Evolutionary conservation across 2,888 invertebrate species (phyloP), one percentile per base, ranked within the genome.

Genomic region (Cybosia mesomella): DNA sequence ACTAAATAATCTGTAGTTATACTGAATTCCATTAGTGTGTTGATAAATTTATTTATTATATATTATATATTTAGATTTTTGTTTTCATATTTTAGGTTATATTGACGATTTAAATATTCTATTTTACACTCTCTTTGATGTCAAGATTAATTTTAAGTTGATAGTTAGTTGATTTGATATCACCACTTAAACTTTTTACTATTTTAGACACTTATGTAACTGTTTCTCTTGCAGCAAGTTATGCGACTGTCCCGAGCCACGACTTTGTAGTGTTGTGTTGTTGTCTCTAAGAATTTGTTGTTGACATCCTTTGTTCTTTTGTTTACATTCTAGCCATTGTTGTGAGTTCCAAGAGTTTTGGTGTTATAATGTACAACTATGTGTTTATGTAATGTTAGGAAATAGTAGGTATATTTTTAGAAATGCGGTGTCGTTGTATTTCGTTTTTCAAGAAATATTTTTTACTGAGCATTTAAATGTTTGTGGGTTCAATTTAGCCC

Each of bases 291-390:
- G 87, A 87, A 87, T 85, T 78, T 76, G 53, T 82, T 84, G 85
- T 86, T 86, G 83, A 79, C 76, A 69, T 77, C 66, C 74, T 74
- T 80, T 79, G 82, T 83, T 75, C 67, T 64, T 66, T 60, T 84
- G 85, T 85, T 83, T 80, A 77, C 73, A 72, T 61, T 74, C 71
- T 66, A 60, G 32, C 66, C 81, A 84, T 88, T 88, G 87, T 88
- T 86, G 76, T 74, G 72, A 74, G 74, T 85, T 83, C 82, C 81
- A 83, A 72, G 82, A 84, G 73, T 49, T 76, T 63, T 15, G 21
- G 54, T 21, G 10, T 61, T 49, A 54, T 24, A 34, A 15, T 54
- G 24, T 59, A 24, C 39, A 21, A n/a, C 11, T 36, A 21, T 36
- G 21, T 1, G 32, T 36, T 7, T 7, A 22, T 59, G 39, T 24